A percentile compares a stretch with the other conserved stretches of the same genome.
Conservation (phyloP, 2,113 vertebrate species). For the Oncorhynchus masou region DNA sequence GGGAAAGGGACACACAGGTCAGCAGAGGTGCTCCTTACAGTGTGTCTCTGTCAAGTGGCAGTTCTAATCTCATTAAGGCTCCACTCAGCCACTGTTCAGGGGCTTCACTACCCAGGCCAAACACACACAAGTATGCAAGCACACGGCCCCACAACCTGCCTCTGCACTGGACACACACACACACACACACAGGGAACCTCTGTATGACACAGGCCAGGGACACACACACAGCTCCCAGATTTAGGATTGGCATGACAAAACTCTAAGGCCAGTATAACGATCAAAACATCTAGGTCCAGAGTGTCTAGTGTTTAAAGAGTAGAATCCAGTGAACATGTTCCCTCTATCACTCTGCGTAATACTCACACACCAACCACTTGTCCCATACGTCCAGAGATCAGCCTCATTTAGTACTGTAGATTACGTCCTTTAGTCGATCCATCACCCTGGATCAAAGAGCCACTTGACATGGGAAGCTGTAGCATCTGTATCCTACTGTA, state of each 20-base stretch:
- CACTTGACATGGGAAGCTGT: constrained; percentile 5
- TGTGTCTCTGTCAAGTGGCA: constrained; percentile 60
- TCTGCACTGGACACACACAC: constrained; percentile 3
- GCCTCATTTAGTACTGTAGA: constrained; percentile 8
- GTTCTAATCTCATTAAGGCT: constrained; percentile 68
- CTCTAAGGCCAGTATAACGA: too few relatives aligned
- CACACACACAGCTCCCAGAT: neutral
- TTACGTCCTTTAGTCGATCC: constrained; percentile 16
- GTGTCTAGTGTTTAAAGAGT: constrained; percentile 13
- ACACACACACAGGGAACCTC: too few relatives aligned
- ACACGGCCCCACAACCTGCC: neutral
- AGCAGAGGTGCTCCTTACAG: constrained; percentile 55
- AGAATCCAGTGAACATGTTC: constrained; percentile 28
- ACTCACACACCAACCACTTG: neutral
- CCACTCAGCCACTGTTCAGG: constrained; percentile 43
- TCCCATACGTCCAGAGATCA: constrained; percentile 1
- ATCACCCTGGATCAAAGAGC: constrained; percentile 20
- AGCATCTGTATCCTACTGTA: neutral
- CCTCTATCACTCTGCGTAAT: constrained; percentile 8
- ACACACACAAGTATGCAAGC: neutral
- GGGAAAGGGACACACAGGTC: constrained; percentile 48
- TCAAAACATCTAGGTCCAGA: neutral
- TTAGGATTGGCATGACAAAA: too few relatives aligned
- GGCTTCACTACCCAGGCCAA: constrained; percentile 43
- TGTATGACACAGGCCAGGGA: neutral